Percentiles rank a stretch among this genome's conserved stretches.
phyloP scores from a whole-genome alignment of 2,888 invertebrate species.

The Tachystola acroxantha region DNA sequence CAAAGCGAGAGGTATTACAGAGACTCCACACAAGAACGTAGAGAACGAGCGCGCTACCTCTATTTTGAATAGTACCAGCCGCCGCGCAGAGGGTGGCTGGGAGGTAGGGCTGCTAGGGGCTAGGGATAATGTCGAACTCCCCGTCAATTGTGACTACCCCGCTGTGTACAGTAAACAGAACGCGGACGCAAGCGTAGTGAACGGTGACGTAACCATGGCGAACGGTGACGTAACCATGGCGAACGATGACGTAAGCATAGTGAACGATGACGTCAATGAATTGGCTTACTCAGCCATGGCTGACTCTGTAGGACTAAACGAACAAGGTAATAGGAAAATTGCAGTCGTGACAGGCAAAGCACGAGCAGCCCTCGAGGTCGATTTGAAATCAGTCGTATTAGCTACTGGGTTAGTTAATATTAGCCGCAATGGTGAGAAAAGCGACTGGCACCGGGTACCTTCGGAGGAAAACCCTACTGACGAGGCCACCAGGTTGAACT shows the following conservation, averaged over 20 bases:
- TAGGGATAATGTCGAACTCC: slow-evolving; percentile 23
- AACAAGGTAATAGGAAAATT: no score
- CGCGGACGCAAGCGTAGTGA: slow-evolving; percentile 24
- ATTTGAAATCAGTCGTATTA: neutral
- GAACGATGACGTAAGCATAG: slow-evolving; percentile 28
- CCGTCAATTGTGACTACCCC: neutral
- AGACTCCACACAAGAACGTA: neutral
- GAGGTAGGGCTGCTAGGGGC: slow-evolving; percentile 2
- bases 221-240: slow-evolving; percentile 30
- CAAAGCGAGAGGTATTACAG: neutral
- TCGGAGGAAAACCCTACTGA: no score
- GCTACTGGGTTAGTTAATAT: neutral
- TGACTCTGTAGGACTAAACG: no score
- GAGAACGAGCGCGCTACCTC: neutral
- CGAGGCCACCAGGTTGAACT: no score
- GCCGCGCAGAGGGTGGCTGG: neutral
- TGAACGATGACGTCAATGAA: no score
- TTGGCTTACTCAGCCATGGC: no score
- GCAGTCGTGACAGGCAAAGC: no score
- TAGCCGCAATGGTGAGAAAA: no score
- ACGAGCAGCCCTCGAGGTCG: no score
- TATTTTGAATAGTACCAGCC: neutral
- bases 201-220: slow-evolving; percentile 24
- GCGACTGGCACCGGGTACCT: no score
- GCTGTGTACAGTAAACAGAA: neutral